Evolutionary conservation across 1,140 invertebrate genomes (phyloP), one percentile per base, ranked within the genome.

Genomic region (Brachionus paranguensis): DNA sequence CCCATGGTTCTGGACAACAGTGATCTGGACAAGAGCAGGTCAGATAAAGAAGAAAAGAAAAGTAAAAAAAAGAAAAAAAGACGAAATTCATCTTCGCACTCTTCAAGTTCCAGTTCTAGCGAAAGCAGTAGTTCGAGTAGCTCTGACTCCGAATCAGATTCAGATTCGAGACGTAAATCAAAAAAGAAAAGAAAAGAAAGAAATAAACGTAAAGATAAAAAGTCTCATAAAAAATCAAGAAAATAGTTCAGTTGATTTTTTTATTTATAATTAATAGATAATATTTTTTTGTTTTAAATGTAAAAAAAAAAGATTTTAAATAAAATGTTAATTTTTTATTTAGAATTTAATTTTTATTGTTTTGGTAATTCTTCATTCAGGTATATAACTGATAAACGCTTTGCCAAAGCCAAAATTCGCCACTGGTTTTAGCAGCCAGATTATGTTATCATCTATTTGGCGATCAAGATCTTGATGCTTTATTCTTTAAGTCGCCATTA

Each of bases 1-100:
- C 81, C 81, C 10, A 24, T 64, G 53, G 53, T 79, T 60, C 60
- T 79, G 53, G 78, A 79, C 55, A 43, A 79, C 29, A 55, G 27
- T 37, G 78, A 79, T 20, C 60, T 64, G 55, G 55, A 79, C 43
- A 76, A 76, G 29, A 76, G 43, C 33, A 53, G 50, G 50, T 76
- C 72, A 12, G 72, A 76, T 12, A 76, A 76, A 50, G 72, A 76
- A 74, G 17, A 12, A 33, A 41, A 76, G 3, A 76, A 76, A 27
- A 76, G 50, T 29, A 14, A 3, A 10, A 76, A 76, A 50, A 76
- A 76, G 3, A 76, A 76, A 14, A 76, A 50, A 76, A 47, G 20
- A 27, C 14, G 45, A 3, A 37, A 50, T 50, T 76, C 41, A 24
- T 76, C 72, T 11, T 76, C 72, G 17, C 2, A 17, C 7, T 45